These are phyloP conservation scores for Vulpes lagopus DNA, from an alignment of 2,113 vertebrate genomes.

Conservation along the genomic window DNA sequence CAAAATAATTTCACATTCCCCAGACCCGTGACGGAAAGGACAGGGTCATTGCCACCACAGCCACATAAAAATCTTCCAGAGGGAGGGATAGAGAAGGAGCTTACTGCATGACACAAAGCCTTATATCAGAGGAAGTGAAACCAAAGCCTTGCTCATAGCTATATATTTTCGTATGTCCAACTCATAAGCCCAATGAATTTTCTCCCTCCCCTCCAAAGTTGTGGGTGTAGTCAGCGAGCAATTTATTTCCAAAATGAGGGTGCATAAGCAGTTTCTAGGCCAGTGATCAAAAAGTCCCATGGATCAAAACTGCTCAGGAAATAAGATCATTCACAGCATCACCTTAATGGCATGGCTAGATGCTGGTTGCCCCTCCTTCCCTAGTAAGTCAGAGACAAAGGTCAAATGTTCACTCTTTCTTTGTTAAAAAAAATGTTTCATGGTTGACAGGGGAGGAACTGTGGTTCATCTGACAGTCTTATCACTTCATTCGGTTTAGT, in stretches of 20 bases:
- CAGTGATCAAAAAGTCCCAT: constrained; percentile 66
- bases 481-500: constrained; percentile 74
- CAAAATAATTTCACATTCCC: constrained; percentile 29
- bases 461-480: constrained; percentile 65
- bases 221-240: not conserved
- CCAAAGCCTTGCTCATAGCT: not conserved
- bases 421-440: constrained; percentile 72
- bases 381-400: constrained; percentile 74
- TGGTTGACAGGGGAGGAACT: constrained; percentile 68
- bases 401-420: constrained; percentile 81
- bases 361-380: not conserved
- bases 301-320: constrained; percentile 73
- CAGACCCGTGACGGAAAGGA: not conserved
- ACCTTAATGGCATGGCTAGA: constrained; percentile 67
- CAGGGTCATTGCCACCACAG: not conserved
- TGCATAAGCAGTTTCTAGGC: constrained; percentile 10
- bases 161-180: constrained; percentile 41
- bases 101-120: not conserved
- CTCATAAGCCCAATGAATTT: not conserved
- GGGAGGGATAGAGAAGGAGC: not conserved
- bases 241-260: constrained; percentile 67
- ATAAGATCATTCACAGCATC: constrained; percentile 64
- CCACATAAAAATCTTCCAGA: not conserved
- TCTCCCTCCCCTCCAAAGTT: not conserved
- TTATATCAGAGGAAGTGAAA: not conserved